Conservation (phyloP, 2,797 vertebrate species). For the Sparus aurata region DNA sequence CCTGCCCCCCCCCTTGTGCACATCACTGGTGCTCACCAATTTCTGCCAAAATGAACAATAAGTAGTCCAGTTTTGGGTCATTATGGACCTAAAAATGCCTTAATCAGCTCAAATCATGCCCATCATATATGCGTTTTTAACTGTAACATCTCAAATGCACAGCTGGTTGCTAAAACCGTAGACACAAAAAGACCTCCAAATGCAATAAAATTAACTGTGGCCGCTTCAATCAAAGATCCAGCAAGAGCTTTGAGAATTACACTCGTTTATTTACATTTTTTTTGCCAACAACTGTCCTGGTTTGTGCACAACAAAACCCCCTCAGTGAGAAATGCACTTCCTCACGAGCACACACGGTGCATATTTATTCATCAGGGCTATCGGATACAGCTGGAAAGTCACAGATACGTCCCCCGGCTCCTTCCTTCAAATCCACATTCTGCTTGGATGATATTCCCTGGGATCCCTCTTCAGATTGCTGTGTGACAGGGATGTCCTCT, state of each 20-base stretch:
- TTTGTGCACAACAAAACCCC: constrained; percentile 8
- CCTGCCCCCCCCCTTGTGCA: no score
- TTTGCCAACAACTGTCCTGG: neutral
- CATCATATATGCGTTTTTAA: no score
- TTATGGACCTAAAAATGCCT: no score
- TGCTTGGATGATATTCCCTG: constrained; percentile 52
- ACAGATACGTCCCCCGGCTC: constrained; percentile 13
- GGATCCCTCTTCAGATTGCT: constrained; percentile 49
- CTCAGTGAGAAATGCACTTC: constrained; percentile 1
- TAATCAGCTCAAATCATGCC: no score
- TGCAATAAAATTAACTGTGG: neutral
- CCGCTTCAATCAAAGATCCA: neutral
- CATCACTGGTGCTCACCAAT: no score
- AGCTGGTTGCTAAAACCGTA: no score
- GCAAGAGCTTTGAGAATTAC: neutral
- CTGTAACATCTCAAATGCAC: no score
- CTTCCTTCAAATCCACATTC: constrained; percentile 44
- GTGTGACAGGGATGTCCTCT: constrained; percentile 49
- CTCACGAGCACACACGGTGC: neutral
- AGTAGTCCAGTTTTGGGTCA: no score
- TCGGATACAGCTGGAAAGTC: constrained; percentile 22
- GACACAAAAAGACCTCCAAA: no score
- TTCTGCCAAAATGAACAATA: no score
- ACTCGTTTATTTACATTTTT: neutral
- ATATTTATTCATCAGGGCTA: constrained; percentile 58